Conservation (phyloP, 2,797 vertebrate species). For the Danio albolineatus region DNA sequence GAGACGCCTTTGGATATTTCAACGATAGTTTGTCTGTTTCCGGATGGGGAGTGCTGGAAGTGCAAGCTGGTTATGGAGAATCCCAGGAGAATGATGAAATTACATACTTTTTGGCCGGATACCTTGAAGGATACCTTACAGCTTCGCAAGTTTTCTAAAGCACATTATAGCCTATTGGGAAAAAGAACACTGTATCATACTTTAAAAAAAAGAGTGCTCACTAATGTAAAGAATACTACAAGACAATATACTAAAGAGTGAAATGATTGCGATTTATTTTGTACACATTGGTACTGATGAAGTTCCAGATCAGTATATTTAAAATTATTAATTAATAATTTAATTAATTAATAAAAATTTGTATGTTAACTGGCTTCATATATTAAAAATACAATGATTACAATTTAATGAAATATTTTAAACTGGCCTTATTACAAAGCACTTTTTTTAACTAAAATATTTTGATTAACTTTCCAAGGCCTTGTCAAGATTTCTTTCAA, state of each 20-base stretch:
- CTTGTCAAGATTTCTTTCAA: too few relatives aligned
- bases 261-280: not conserved
- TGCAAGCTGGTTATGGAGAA: slow-evolving; percentile 83
- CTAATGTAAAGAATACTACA: not conserved
- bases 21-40: slow-evolving; percentile 84
- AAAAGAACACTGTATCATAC: not conserved
- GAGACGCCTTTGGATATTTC: slow-evolving; percentile 89
- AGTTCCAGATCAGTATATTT: not conserved
- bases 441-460: too few relatives aligned
- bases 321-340: not conserved
- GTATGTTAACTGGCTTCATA: too few relatives aligned
- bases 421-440: too few relatives aligned
- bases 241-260: not conserved
- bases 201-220: not conserved
- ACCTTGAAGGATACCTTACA: slow-evolving; percentile 90
- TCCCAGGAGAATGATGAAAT: slow-evolving; percentile 76
- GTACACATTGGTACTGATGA: too few relatives aligned
- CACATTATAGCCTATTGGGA: not conserved
- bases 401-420: too few relatives aligned
- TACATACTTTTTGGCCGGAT: slow-evolving; percentile 87
- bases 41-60: slow-evolving; percentile 89
- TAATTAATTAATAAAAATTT: too few relatives aligned
- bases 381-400: too few relatives aligned
- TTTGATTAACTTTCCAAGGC: too few relatives aligned
- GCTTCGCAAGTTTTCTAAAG: slow-evolving; percentile 78